Percentiles rank a stretch among this genome's conserved stretches.
Evolutionary conservation across 92 coral and sea anemone genomes (phyloP).

Genomic region (Phenganax subtilis): DNA sequence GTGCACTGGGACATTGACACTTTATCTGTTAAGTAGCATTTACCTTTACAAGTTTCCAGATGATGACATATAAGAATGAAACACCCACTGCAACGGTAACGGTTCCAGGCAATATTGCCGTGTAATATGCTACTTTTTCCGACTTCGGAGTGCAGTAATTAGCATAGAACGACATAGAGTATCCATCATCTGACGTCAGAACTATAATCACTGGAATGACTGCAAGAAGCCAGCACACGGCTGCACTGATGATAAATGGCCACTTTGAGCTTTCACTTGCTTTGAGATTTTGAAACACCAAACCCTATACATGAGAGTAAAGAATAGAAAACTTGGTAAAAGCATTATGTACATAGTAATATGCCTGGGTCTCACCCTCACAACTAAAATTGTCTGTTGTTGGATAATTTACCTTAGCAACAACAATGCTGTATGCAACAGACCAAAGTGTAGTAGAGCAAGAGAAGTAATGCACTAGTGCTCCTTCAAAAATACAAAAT

Average conservation of each 20-base stretch:
- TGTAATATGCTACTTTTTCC: constrained; percentile 43
- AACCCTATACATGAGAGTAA: constrained; percentile 21
- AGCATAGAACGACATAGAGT: constrained; percentile 42
- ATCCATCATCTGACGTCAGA: constrained; percentile 43
- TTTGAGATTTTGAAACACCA: constrained; percentile 11
- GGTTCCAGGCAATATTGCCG: constrained; percentile 53
- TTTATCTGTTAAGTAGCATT: background rate
- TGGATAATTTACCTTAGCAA: constrained; percentile 60
- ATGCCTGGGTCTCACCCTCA: background rate
- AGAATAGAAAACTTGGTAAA: background rate
- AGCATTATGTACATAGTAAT: too few species aligned
- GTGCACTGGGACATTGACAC: too few species aligned
- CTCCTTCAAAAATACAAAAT: constrained; percentile 76
- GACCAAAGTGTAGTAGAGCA: constrained; percentile 73
- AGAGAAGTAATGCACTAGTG: constrained; percentile 56
- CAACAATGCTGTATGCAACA: constrained; percentile 61
- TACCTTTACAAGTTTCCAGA: constrained; percentile 29
- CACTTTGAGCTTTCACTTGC: background rate
- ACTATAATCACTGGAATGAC: constrained; percentile 72
- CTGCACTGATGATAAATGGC: constrained; percentile 51
- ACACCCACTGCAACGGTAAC: constrained; percentile 62
- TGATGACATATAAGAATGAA: constrained; percentile 50
- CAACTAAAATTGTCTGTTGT: background rate
- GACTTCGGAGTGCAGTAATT: constrained; percentile 52
- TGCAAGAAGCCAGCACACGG: constrained; percentile 73